Conservation (phyloP, 2,888 invertebrate genomes). For the Lampropteryx suffumata region DNA sequence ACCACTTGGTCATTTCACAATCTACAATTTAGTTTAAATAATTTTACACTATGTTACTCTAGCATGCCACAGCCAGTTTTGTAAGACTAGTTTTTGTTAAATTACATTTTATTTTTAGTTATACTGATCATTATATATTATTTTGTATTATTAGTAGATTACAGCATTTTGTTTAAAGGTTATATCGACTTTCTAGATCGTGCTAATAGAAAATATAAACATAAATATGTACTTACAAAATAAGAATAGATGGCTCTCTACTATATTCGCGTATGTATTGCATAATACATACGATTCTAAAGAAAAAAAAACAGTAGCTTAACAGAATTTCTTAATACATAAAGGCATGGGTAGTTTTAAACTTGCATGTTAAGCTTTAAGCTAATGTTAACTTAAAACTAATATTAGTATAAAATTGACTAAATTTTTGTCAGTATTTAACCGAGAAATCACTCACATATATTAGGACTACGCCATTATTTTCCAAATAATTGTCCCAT, state of each 20-base stretch:
- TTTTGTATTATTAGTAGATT: not conserved
- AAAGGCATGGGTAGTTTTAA: slow-evolving; percentile 9
- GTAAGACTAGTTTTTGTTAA: slow-evolving; percentile 22
- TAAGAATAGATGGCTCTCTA: too few species aligned
- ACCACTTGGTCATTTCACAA: slow-evolving; percentile 28
- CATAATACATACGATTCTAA: too few species aligned
- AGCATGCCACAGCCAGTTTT: slow-evolving; percentile 32
- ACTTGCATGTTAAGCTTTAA: slow-evolving; percentile 20
- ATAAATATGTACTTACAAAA: too few species aligned
- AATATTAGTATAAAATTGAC: slow-evolving; percentile 25
- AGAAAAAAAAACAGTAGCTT: too few species aligned
- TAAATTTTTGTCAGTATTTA: slow-evolving; percentile 7
- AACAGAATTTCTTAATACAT: too few species aligned
- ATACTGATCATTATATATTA: too few species aligned
- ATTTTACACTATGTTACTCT: slow-evolving; percentile 21
- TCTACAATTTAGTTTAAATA: slow-evolving; percentile 20
- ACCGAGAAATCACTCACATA: not conserved
- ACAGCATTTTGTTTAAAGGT: not conserved
- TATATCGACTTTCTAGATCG: too few species aligned
- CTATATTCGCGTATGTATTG: too few species aligned
- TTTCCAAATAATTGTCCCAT: too few species aligned
- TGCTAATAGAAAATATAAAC: too few species aligned
- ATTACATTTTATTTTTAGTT: too few species aligned
- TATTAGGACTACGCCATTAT: too few species aligned
- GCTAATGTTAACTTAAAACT: slow-evolving; percentile 11